Base-by-base conservation (phyloP, 2,888 invertebrate species). In the Eurytoma adleriae region DNA sequence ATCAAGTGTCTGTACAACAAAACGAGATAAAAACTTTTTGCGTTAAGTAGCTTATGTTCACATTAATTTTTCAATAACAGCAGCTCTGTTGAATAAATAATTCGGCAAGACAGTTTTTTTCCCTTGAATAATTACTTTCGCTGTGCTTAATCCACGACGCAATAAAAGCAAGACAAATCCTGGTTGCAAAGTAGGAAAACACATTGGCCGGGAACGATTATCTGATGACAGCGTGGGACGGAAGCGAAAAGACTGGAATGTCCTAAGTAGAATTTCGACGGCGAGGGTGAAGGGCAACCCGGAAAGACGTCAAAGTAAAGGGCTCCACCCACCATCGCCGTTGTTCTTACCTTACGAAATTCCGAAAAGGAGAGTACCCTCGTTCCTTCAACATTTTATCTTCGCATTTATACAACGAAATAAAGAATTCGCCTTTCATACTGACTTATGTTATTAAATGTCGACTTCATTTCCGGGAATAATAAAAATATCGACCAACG, bases 241-340 rank as follows among this genome's bases (percentile, higher is more conserved):
- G 40, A 40, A 40, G 59, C 24, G 40, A 59, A 73, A 68, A 61
- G 54, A 48, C 61, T 56, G 62, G 61, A 72, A 68, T 67, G 30
- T 57, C 71, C 12, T 20, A 40, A 71, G 50, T 66, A 72, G 54
- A 78, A 78, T 66, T 78, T 67, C 71, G 59, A 78, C 54, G 59
- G 40, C 52, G 59, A 52, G 10, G 52, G 52, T 12, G 16, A 52
- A 52, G 52, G 52, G 52, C 13, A 7, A 52, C 52, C 52, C 13
- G 5, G 14, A 50, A 20, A 40, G 27, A 27, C 14, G 54, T 4
- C 4, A 30, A 30, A 30, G 30, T 4, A 30, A 30, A 30, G 30
- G 4, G 30, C 30, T 4, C 4, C 30, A 3, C 4, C 30, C 30
- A 30, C n/a, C 30, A 40, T 5, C 40, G 40, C 40, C 40, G 7